Evolutionary conservation across 2,797 vertebrate species (phyloP).

Genomic region (Coregonus suidteri): DNA sequence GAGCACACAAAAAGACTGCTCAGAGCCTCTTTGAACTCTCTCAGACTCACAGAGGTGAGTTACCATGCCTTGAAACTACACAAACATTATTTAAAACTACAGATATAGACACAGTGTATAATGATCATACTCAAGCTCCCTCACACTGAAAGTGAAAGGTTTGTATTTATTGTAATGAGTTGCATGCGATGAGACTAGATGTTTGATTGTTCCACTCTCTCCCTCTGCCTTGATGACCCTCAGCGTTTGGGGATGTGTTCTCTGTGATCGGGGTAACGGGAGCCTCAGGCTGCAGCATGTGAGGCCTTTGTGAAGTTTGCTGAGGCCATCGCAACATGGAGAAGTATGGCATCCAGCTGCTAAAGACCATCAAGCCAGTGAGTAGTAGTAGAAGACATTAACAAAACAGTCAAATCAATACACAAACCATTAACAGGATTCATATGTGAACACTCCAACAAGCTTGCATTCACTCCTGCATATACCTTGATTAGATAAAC

Average conservation of each 20-base stretch:
- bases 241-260: conserved; percentile 97
- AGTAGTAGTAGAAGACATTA: conserved; percentile 57
- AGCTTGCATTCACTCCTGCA: neutral
- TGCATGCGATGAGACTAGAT: neutral
- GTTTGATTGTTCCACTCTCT: neutral
- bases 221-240: neutral
- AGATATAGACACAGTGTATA: neutral
- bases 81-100: neutral
- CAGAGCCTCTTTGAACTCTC: conserved; percentile 95
- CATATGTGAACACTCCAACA: neutral
- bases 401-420: neutral
- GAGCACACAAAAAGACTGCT: conserved; percentile 96
- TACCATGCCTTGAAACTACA: neutral
- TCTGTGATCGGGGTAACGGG: conserved; percentile 94
- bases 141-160: neutral
- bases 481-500: neutral
- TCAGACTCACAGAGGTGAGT: conserved; percentile 93
- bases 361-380: conserved; percentile 98
- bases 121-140: too few species aligned
- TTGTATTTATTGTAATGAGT: neutral
- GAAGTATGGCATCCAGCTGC: conserved; percentile 94
- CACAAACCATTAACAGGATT: neutral
- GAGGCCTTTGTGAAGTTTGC: conserved; percentile 98
- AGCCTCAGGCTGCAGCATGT: conserved; percentile 93
- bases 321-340: conserved; percentile 97